Evolutionary conservation across 1,140 invertebrate genomes (phyloP), one percentile per base, ranked within the genome.

Genomic region (Zaprionus ghesquierei): DNA sequence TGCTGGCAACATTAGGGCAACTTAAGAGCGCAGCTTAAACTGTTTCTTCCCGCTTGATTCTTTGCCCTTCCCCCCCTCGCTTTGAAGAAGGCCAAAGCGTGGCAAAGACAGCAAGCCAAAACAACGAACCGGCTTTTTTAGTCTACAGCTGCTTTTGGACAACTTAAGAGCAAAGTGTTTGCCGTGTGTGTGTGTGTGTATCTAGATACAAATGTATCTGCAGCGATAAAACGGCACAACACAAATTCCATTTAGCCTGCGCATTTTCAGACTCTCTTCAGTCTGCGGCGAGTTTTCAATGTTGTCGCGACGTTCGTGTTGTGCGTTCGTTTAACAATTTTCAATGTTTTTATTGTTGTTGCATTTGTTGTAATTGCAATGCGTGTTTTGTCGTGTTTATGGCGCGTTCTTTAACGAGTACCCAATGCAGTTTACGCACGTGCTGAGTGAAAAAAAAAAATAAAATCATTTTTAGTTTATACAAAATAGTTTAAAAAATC

Each of bases 201-300:
- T 73, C 68, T 69, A 82, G 79, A 87, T 86, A 87, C 82, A 87
- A 86, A 86, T 86, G 81, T 82, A 87, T 86, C 84, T 77, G 72
- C 64, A 69, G 69, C 71, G 80, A 84, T 84, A 79, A 77, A 85
- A 68, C 77, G 62, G 69, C 79, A 75, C 71, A 77, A 51, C 55
- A 69, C 46, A 66, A 62, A 77, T 66, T 74, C 49, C 59, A 77
- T 69, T 72, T 61, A 20, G 69, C 66, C 58, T 80, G 65, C 68
- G 69, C 62, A 33, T 51, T 61, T 51, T 46, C 20, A 31, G 75
- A 77, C 69, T 81, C 75, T 87, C 75, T 87, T 86, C 65, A 87
- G 82, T 87, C 77, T 75, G 76, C 79, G 77, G 61, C 81, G 81
- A 70, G 81, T 78, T 81, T 86, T 80, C 81, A 86, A 86, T 81